Evolutionary conservation across 1,140 invertebrate genomes (phyloP).

Genomic region (Littorina saxatilis): DNA sequence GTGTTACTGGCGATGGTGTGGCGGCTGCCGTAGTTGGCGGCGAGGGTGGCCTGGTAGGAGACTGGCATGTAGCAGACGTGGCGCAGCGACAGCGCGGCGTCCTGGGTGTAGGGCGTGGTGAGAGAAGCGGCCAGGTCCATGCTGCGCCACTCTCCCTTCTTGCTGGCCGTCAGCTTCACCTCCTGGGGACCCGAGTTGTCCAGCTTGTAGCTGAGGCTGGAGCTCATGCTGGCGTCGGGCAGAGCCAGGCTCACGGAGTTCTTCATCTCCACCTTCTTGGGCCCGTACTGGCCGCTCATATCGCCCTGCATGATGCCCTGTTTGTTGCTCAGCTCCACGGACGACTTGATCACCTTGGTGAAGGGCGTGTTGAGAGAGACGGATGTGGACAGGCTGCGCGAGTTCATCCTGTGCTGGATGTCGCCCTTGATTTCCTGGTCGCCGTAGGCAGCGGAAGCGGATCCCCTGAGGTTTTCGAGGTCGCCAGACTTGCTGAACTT

Average conservation of each 20-base stretch:
- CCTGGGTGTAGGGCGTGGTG: slow-evolving; percentile 34
- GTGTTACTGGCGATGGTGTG: slow-evolving; percentile 12
- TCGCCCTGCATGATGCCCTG: not conserved
- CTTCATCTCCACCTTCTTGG: slow-evolving; percentile 1
- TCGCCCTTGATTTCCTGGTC: slow-evolving; percentile 32
- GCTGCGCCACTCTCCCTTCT: slow-evolving; percentile 19
- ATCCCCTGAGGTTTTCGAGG: slow-evolving; percentile 11
- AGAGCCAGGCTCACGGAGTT: not conserved
- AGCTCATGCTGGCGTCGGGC: not conserved
- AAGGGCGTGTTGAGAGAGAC: slow-evolving; percentile 40
- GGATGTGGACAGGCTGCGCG: slow-evolving; percentile 9
- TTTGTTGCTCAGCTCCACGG: slow-evolving; percentile 40
- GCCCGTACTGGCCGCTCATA: slow-evolving; percentile 26
- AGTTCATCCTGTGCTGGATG: slow-evolving; percentile 18
- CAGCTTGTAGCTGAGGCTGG: slow-evolving; percentile 6
- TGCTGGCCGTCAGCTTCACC: slow-evolving; percentile 5
- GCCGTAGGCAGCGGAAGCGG: not conserved
- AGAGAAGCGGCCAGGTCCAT: slow-evolving; percentile 28
- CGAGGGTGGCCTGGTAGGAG: slow-evolving; percentile 7
- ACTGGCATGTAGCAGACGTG: slow-evolving; percentile 33
- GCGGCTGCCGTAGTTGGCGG: slow-evolving; percentile 15
- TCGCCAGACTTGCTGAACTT: slow-evolving; percentile 28
- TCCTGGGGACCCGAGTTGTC: not conserved
- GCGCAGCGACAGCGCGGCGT: slow-evolving; percentile 8
- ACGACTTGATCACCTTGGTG: slow-evolving; percentile 34